Evolutionary conservation across 2,888 invertebrate genomes (phyloP), one percentile per base, ranked within the genome.

Genomic region (Spilosoma lubricipeda): DNA sequence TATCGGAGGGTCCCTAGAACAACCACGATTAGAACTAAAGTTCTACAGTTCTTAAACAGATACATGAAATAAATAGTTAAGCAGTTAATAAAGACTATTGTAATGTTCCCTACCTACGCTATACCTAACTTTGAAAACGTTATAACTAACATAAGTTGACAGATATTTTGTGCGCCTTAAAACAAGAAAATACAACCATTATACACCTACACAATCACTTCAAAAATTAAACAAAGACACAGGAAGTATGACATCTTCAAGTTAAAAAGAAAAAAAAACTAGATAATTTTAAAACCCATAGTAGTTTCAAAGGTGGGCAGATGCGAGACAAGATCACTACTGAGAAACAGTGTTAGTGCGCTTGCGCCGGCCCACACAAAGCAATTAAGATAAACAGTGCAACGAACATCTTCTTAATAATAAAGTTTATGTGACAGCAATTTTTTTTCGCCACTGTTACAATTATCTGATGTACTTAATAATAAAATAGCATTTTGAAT

Each of bases 281-380:
- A 84, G 85, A 80, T 76, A 79, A 77, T 68, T 76, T 70, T 70
- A 30, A 75, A 73, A 67, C 65, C 65, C 73, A 75, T 69, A 77
- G 72, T 67, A 73, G 71, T 79, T 73, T 69, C 74, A 67, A 72
- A 80, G 73, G 79, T 80, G 79, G 81, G 79, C 71, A 78, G 80
- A 73, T 70, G 67, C 52, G 59, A 86, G 83, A 79, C 80, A 76
- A 90, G 91, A 93, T 93, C 89, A 80, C 86, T 93, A 92, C 92
- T 87, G 83, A 90, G 92, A 93, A 93, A 80, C 78, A 76, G 77
- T 83, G 82, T 52, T 52, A 52, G 64, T 70, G 67, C 67, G 65
- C 27, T 27, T 84, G 89, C 88, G 75, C 72, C 81, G 74, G 67
- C 84, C 85, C 85, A 86, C 84, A 84, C 84, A 83, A 68, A 48